Percentiles rank a stretch among this genome's conserved stretches.
Conservation (phyloP, 2,797 vertebrate genomes). For the Lithobates sylvaticus region DNA sequence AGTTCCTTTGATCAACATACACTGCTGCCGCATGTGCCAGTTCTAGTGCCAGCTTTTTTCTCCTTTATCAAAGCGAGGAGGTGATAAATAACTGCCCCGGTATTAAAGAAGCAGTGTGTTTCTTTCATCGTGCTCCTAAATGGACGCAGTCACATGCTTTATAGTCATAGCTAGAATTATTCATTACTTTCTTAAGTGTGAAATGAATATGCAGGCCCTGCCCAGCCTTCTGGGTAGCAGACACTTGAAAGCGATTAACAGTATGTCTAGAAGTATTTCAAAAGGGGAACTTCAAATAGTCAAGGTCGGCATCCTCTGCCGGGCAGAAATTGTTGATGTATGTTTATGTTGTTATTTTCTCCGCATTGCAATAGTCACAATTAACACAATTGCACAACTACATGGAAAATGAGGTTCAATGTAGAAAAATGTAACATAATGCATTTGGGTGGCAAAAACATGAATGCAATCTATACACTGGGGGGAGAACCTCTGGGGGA, state of each 20-base stretch:
- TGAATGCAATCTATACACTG: too few species aligned
- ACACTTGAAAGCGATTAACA: conserved; percentile 14
- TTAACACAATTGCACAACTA: too few species aligned
- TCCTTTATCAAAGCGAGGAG: conserved; percentile 44
- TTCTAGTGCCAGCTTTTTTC: conserved; percentile 49
- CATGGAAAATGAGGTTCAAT: too few species aligned
- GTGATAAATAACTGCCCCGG: conserved; percentile 53
- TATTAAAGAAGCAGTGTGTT: conserved; percentile 50
- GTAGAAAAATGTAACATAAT: too few species aligned
- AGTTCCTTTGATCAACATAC: conserved; percentile 65
- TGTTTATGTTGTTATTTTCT: neutral
- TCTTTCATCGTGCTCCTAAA: conserved; percentile 51
- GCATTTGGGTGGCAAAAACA: too few species aligned
- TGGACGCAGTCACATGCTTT: conserved; percentile 29
- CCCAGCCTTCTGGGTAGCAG: conserved; percentile 1
- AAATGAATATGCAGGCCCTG: conserved; percentile 36
- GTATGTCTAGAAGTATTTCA: neutral
- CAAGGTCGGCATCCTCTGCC: neutral
- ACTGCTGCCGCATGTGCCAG: conserved; percentile 50
- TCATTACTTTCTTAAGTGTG: conserved; percentile 38
- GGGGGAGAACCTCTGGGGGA: too few species aligned
- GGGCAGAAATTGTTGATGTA: neutral
- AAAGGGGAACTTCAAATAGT: neutral
- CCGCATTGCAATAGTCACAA: neutral
- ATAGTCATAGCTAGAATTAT: conserved; percentile 46